A percentile compares a stretch with the other conserved stretches of the same genome.
phyloP scores from a whole-genome alignment of 2,113 vertebrate genomes.

The Leptosomus discolor region DNA sequence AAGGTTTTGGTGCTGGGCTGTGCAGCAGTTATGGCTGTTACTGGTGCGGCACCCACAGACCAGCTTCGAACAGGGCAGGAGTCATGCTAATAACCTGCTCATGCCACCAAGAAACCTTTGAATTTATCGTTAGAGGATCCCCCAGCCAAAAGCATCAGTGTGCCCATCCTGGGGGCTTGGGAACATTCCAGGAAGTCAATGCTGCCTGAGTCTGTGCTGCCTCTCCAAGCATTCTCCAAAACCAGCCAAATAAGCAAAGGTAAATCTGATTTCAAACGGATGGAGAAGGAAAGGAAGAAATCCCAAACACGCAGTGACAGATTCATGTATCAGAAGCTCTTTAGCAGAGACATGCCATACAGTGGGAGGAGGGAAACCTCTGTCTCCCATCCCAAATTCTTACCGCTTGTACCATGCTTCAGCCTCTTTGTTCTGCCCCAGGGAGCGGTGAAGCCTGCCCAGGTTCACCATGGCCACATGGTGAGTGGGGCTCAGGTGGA shows the following conservation, averaged over 20 bases:
- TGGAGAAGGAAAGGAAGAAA: neutral
- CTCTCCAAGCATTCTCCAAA: neutral
- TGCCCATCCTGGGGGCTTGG: neutral
- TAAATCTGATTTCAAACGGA: neutral
- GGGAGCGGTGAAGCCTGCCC: conserved; percentile 89
- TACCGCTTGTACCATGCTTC: conserved; percentile 95
- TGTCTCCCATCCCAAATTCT: neutral
- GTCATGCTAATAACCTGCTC: neutral
- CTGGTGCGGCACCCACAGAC: neutral
- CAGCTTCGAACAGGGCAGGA: neutral
- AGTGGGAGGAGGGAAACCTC: neutral
- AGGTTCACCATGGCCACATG: conserved; percentile 97
- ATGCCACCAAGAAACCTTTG: accelerated
- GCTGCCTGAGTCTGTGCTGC: neutral
- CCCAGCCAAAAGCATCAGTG: neutral
- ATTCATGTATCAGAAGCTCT: neutral
- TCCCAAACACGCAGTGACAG: neutral
- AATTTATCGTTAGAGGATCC: neutral
- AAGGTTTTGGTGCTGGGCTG: neutral
- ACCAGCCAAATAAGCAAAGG: neutral
- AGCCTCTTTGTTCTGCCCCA: conserved; percentile 86
- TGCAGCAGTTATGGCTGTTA: neutral
- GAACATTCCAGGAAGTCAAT: neutral
- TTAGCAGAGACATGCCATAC: neutral
- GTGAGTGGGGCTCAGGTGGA: conserved; percentile 87